Conservation (phyloP, 2,888 invertebrate species). For the Eupithecia insigniata region DNA sequence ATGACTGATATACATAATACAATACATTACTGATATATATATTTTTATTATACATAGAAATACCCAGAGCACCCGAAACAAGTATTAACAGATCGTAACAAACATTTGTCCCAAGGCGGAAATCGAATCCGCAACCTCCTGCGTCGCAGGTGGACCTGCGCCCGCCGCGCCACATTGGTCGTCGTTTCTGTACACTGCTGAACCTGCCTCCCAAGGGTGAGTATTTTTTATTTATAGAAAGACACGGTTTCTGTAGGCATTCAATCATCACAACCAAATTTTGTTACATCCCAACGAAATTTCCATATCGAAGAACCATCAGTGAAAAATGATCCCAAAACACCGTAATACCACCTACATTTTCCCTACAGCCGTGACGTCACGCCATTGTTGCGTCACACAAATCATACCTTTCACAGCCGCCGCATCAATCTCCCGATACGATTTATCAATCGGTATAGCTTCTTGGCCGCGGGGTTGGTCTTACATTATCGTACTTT, state of each 20-base stretch:
- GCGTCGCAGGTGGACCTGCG: no score
- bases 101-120: no score
- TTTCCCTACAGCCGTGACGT: conserved; percentile 56
- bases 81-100: no score
- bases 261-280: conserved; percentile 3
- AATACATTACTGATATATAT: no score
- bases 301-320: conserved; percentile 26
- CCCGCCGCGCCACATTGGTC: no score
- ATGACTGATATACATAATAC: no score
- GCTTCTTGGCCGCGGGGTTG: background rate
- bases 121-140: no score
- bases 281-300: conserved; percentile 7
- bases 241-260: background rate
- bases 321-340: conserved; percentile 38
- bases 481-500: background rate
- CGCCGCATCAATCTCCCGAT: conserved; percentile 69
- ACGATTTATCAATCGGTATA: conserved; percentile 68
- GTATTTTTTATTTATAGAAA: background rate
- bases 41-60: no score
- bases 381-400: conserved; percentile 63
- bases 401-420: conserved; percentile 61
- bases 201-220: background rate
- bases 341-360: conserved; percentile 28
- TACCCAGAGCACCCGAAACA: no score
- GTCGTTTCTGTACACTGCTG: no score